These are phyloP conservation scores for Nematopogon swammerdamellus DNA, from an alignment of 2,888 invertebrate species.

Conservation along the genomic window DNA sequence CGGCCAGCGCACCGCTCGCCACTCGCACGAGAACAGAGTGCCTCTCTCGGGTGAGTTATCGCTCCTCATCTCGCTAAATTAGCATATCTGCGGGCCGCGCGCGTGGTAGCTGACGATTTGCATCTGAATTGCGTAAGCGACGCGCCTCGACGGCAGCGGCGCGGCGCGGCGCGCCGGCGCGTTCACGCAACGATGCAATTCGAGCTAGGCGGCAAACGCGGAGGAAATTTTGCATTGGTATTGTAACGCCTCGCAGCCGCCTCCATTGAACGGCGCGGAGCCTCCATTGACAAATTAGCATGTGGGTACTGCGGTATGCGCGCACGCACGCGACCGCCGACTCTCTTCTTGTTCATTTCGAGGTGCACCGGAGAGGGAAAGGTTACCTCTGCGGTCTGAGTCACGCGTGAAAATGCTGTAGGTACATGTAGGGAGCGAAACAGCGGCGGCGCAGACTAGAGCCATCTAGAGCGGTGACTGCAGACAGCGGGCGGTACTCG, in stretches of 20 bases:
- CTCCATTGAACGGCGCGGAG: not conserved
- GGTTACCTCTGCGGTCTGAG: not conserved
- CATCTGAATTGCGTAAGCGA: slow-evolving; percentile 29
- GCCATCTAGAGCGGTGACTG: not conserved
- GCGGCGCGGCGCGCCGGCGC: no score
- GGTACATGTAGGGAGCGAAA: not conserved
- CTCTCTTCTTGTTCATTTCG: not conserved
- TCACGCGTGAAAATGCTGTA: not conserved
- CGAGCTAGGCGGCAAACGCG: slow-evolving; percentile 9
- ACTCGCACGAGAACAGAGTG: slow-evolving; percentile 60
- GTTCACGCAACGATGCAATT: slow-evolving; percentile 18
- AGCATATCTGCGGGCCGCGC: slow-evolving; percentile 24
- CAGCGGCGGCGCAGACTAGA: not conserved
- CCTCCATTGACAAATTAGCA: not conserved
- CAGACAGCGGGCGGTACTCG: slow-evolving; percentile 18
- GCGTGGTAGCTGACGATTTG: slow-evolving; percentile 26
- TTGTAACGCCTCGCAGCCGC: not conserved
- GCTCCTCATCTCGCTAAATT: slow-evolving; percentile 15
- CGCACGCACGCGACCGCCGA: not conserved
- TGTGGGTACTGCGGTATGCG: not conserved
- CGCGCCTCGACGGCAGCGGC: slow-evolving; percentile 12
- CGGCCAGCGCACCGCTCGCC: slow-evolving; percentile 46
- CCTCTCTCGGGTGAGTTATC: slow-evolving; percentile 65
- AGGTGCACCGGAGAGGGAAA: not conserved
- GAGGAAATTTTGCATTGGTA: not conserved